Evolutionary conservation across 2,797 vertebrate genomes (phyloP).

Genomic region (Siniperca undulata): DNA sequence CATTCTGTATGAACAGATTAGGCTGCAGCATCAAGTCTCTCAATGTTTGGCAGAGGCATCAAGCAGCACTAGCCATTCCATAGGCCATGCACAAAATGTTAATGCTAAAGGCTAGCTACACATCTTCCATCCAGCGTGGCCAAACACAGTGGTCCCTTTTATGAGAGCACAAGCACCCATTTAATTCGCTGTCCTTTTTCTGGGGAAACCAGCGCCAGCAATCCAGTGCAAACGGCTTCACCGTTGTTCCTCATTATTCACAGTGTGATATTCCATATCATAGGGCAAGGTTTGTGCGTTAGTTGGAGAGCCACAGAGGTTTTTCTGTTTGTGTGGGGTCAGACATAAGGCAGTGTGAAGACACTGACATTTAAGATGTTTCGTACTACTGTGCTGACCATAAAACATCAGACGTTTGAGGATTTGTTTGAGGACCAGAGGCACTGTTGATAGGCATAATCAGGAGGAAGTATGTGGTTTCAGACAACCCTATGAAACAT

Average conservation of each 20-base stretch:
- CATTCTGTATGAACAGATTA: slow-evolving; percentile 61
- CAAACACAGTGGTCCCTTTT: slow-evolving; percentile 79
- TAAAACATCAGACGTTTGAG: slow-evolving; percentile 60
- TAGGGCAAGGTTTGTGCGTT: slow-evolving; percentile 65
- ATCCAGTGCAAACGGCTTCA: slow-evolving; percentile 60
- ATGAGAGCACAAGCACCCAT: slow-evolving; percentile 79
- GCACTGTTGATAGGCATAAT: slow-evolving; percentile 73
- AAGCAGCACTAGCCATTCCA: slow-evolving; percentile 63
- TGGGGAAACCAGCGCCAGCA: slow-evolving; percentile 51
- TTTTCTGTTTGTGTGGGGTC: slow-evolving; percentile 68
- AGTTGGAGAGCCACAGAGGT: slow-evolving; percentile 48
- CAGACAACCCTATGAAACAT: slow-evolving; percentile 63
- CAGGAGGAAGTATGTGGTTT: slow-evolving; percentile 70
- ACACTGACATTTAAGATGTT: slow-evolving; percentile 74
- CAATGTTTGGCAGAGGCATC: slow-evolving; percentile 70
- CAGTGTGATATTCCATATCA: slow-evolving; percentile 76
- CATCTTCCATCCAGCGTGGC: slow-evolving; percentile 78
- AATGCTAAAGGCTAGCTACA: slow-evolving; percentile 79
- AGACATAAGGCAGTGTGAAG: slow-evolving; percentile 57
- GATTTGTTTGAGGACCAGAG: slow-evolving; percentile 58
- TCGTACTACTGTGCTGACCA: slow-evolving; percentile 45
- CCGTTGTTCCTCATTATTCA: slow-evolving; percentile 79
- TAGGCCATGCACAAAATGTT: slow-evolving; percentile 74
- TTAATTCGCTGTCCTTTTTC: slow-evolving; percentile 73
- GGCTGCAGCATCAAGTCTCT: slow-evolving; percentile 57